Base-by-base conservation (phyloP, 2,888 invertebrate genomes). In the Mantis religiosa region DNA sequence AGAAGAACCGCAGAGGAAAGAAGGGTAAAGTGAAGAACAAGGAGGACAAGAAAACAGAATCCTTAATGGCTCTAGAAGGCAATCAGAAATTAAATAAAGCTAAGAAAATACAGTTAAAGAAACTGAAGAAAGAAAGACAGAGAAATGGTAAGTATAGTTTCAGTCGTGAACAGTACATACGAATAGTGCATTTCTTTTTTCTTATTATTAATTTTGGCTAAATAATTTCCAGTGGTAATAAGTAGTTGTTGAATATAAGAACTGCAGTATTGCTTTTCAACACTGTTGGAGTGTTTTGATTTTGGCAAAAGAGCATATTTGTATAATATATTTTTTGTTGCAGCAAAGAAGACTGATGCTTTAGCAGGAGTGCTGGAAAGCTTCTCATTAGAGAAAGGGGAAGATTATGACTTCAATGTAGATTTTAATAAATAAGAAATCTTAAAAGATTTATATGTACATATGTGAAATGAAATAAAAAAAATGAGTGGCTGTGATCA, bases 41-140 rank as follows among this genome's bases (percentile, higher is more conserved):
- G 20, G 91, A 91, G 54, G 93, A 93, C 85, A 93, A 93, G 54
- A 96, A 95, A 92, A 89, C 91, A 3, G 96, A 97, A 92, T 95
- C 96, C 0, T 94, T 95, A 92, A 95, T 96, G 94, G 93, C 94
- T 86, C 92, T 97, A 87, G 96, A 96, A 92, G 97, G 97, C 90
- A 96, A 96, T 92, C 94, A 94, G 92, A 94, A 94, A 90, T 92
- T 95, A 27, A 96, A 96, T 91, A 94, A 95, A 92, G 91, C 94
- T 1, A 94, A 94, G 47, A 96, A 96, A 91, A 93, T 94, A 90
- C 95, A 95, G 90, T 96, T 96, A 90, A 96, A 96, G 91, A 96
- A 96, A 90, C 94, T 95, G 91, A 96, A 95, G 91, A 96, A 96
- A 91, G 93, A 94, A 47, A 93, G 92, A 90, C 93, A 93, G 84